phyloP scores from a whole-genome alignment of 2,113 vertebrate genomes.

The Willisornis vidua region DNA sequence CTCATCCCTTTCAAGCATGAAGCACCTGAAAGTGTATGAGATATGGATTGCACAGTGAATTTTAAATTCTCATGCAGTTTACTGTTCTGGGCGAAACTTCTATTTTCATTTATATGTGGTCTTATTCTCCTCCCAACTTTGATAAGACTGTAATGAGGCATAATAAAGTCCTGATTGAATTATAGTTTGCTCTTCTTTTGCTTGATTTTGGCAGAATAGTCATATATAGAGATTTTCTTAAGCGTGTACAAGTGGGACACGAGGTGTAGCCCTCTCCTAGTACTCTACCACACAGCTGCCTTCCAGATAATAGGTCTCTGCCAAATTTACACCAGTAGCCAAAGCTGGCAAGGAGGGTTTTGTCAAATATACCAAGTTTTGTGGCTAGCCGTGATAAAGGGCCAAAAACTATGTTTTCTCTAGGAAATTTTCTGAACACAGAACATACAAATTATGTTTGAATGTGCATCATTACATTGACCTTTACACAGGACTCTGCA shows the following conservation, averaged over 20 bases:
- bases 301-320: background rate
- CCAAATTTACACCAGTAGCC: background rate
- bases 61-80: background rate
- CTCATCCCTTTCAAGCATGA: background rate
- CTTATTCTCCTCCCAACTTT: background rate
- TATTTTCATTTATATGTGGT: background rate
- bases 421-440: background rate
- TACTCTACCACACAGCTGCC: background rate
- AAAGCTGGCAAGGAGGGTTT: background rate
- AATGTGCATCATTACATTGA: fast-evolving
- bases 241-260: background rate
- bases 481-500: background rate
- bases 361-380: background rate
- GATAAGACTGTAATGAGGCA: background rate
- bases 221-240: background rate
- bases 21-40: background rate
- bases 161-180: background rate
- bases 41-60: background rate
- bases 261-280: background rate
- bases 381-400: background rate
- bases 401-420: background rate
- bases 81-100: background rate
- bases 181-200: background rate
- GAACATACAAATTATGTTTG: background rate
- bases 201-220: background rate